Evolutionary conservation across 2,113 vertebrate species (phyloP).

Genomic region (Dolichotis patagonum): DNA sequence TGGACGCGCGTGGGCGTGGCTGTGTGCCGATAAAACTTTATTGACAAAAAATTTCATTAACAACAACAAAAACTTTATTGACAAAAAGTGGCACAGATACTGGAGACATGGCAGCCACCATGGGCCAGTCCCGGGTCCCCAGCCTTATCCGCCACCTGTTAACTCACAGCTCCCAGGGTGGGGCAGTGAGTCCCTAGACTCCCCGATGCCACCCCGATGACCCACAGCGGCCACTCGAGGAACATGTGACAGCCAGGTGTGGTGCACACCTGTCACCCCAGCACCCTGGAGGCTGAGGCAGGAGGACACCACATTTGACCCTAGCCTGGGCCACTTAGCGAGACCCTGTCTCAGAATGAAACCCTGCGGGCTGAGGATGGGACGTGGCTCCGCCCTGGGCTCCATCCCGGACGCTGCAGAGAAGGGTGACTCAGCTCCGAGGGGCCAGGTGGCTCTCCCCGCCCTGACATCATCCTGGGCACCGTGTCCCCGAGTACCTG

Average conservation of each 20-base stretch:
- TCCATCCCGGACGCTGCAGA: background rate
- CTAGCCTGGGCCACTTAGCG: background rate
- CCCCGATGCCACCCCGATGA: background rate
- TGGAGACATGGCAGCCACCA: background rate
- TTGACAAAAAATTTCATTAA: background rate
- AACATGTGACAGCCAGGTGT: no score
- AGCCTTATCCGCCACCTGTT: no score
- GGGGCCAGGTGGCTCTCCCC: background rate
- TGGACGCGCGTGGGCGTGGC: fast-evolving
- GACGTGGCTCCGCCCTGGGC: background rate
- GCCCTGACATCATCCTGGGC: background rate
- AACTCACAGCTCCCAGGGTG: background rate
- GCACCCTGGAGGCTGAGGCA: background rate
- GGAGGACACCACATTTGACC: background rate
- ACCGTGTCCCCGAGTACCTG: fast-evolving
- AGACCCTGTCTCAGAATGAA: background rate
- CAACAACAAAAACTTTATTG: background rate
- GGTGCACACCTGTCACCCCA: background rate
- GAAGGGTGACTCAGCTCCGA: background rate
- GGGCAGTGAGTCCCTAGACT: background rate
- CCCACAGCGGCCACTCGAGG: background rate
- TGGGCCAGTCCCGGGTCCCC: fast-evolving
- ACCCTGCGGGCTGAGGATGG: background rate
- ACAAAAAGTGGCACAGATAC: fast-evolving
- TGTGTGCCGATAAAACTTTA: background rate